Base-by-base conservation (phyloP, 2,113 vertebrate genomes). In the Circaetus gallicus region DNA sequence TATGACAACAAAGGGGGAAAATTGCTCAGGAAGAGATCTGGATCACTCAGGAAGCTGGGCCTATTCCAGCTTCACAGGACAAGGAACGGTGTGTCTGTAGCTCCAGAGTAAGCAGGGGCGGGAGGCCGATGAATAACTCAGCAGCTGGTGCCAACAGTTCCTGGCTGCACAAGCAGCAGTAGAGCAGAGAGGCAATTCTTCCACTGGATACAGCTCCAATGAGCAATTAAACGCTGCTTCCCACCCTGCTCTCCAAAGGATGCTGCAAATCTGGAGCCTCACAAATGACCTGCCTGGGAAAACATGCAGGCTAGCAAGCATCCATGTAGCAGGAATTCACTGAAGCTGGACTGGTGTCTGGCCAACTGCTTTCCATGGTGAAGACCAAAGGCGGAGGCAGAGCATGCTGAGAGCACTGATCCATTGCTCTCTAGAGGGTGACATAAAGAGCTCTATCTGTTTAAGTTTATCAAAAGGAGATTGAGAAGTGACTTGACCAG, bases 401-500 rank as follows among this genome's bases (percentile, higher is more conserved):
- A 81, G 50, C 50, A 22, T 7, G 55, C 24, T 22, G 89, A 91
- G 78, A 74, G 73, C 70, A 3, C 52, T 28, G 87, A 94, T 87
- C 82, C 79, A 47, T 61, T 22, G 42, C 58, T 91, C 82, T 90
- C 90, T 3, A 55, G 85, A 88, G 92, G 53, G 86, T 0, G 36
- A 52, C 87, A 61, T 8, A 26, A 77, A 80, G 53, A 90, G 53
- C 88, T 96, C 90, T 36, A 19, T 66, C 82, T 22, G 4, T 72
- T 65, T 55, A 17, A 17, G 69, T 82, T 76, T 90, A 91, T 91
- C 78, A 79, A 52, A 40, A 3, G 1, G n/a, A 91, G 85, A 80
- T 16, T 12, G 85, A 90, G 74, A 55, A 92, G 88, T 66, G 87
- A 69, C 63, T 94, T 22, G 63, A 83, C 70, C 77, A 1, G 78